Conservation (phyloP, 2,797 vertebrate genomes). For the Esox masquinongy region DNA sequence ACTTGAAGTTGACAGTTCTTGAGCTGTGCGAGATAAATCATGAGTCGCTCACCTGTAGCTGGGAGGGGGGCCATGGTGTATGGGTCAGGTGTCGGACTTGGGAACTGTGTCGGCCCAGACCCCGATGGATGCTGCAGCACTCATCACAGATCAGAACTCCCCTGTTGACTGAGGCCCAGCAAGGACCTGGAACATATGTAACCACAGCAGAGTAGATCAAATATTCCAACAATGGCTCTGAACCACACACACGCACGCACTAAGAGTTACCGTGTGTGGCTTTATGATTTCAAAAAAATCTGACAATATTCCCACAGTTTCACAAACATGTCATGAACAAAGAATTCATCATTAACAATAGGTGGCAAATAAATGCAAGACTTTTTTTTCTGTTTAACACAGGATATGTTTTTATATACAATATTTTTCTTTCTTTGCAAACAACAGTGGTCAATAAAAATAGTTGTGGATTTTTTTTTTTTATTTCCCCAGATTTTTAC, state of each 20-base stretch:
- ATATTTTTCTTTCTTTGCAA: no score
- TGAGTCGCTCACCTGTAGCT: conserved; percentile 84
- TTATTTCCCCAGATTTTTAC: no score
- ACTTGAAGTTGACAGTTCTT: neutral
- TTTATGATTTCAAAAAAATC: no score
- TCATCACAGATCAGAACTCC: conserved; percentile 96
- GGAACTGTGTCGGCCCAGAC: conserved; percentile 95
- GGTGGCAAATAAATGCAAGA: no score
- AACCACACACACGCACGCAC: neutral
- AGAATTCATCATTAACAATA: no score
- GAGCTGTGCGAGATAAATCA: neutral
- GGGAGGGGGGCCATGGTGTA: conserved; percentile 87
- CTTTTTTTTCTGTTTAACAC: no score
- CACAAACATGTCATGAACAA: no score
- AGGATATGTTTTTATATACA: no score
- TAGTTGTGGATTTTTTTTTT: no score
- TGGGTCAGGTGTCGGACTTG: conserved; percentile 96
- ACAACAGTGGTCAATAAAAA: no score
- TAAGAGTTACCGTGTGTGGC: neutral
- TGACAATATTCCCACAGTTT: no score
- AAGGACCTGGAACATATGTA: conserved; percentile 78
- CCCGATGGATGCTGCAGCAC: conserved; percentile 96
- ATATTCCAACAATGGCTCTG: neutral
- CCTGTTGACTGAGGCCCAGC: conserved; percentile 95
- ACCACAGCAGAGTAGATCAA: neutral